Percentiles rank a stretch among this genome's conserved stretches.
These are phyloP conservation scores for Aplidium turbinatum DNA, from an alignment of 23 tunicate genomes.

Conservation along the genomic window DNA sequence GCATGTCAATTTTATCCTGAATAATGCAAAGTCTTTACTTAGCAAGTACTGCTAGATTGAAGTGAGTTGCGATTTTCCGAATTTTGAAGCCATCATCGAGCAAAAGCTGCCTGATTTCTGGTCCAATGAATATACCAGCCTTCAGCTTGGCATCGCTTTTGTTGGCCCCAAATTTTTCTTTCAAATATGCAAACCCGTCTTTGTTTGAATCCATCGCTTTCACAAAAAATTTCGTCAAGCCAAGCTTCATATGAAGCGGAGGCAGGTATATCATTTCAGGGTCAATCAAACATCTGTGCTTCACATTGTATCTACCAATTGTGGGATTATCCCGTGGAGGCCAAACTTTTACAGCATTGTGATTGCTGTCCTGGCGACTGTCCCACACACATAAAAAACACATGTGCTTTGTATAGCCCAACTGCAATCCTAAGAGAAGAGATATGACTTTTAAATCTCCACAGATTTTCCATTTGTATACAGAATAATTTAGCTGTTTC, in stretches of 20 bases:
- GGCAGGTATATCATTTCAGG: slow-evolving; percentile 12
- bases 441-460: slow-evolving; percentile 39
- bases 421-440: slow-evolving; percentile 40
- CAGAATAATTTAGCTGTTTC: slow-evolving; percentile 12
- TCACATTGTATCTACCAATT: slow-evolving; percentile 31
- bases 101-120: slow-evolving; percentile 15
- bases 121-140: too few species aligned
- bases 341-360: slow-evolving; percentile 51
- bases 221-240: slow-evolving; percentile 29
- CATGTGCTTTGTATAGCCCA: slow-evolving; percentile 40
- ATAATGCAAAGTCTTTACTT: too few species aligned
- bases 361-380: slow-evolving; percentile 57
- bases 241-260: slow-evolving; percentile 15
- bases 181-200: too few species aligned
- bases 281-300: background rate
- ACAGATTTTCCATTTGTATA: slow-evolving; percentile 39
- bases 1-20: too few species aligned
- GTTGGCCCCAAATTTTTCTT: background rate
- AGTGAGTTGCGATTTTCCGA: slow-evolving; percentile 11
- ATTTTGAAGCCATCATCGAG: slow-evolving; percentile 18
- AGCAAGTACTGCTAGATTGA: too few species aligned
- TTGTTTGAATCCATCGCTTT: slow-evolving; percentile 28
- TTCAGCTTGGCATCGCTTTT: slow-evolving; percentile 3
- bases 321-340: slow-evolving; percentile 25
- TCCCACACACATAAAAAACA: slow-evolving; percentile 41